Evolutionary conservation across 2,113 vertebrate species (phyloP), one percentile per base, ranked within the genome.

Genomic region (Cheilinus undulatus): DNA sequence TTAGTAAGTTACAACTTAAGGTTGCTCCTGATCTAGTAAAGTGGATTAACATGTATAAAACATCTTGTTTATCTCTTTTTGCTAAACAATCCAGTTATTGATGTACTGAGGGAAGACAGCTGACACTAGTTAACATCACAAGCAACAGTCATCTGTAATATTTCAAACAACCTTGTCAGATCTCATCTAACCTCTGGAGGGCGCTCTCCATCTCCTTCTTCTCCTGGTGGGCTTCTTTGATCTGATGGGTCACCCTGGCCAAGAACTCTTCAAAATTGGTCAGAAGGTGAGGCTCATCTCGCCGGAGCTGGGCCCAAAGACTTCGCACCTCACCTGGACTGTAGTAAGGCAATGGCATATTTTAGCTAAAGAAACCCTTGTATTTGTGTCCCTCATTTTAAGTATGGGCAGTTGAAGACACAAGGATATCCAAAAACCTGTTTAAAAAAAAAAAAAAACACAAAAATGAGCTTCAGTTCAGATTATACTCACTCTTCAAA

Each of bases 181-280:
- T n/a, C n/a, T n/a, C n/a, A n/a, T n/a, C n/a, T n/a, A n/a, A 97
- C 97, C 92, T 97, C 83, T 91, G 94, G 12, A 99, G 90, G 68
- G 93, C 90, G 0, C 84, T 90, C 83, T 98, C 97, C 93, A 98
- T 94, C 43, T 97, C 93, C 0, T 86, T 94, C 89, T 94, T 98
- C 69, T 99, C 96, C 76, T 96, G 91, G 3, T 95, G 93, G 43
- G 95, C 96, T 65, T 96, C 94, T 62, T 95, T 96, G 52, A 98
- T 96, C 86, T 96, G 96, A 17, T 90, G 91, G 49, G 95, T 96
- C 69, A 97, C 92, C 65, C 93, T 91, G 52, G 93, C 72, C 74
- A 99, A 86, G 74, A 99, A 94, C 45, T 97, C 96, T 87, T 98
- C 97, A 49, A 99, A 99, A 86, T 73, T 94, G 66, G 94, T 92